phyloP scores from a whole-genome alignment of 2,888 invertebrate genomes.

The Coronaproctus castanopsis region DNA sequence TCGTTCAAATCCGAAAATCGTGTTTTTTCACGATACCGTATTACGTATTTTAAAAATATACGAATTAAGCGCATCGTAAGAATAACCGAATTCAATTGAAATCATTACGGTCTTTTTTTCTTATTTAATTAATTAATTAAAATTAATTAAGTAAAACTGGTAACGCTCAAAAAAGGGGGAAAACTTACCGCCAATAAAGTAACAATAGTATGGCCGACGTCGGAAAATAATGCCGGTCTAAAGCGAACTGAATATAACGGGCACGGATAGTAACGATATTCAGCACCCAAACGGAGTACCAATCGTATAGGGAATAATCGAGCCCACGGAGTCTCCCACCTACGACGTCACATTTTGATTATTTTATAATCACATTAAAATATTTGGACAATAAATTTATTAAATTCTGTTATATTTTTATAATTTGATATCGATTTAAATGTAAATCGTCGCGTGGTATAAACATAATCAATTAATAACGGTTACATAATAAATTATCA shows the following conservation, averaged over 20 bases:
- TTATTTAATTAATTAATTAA: no score
- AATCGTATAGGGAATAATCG: conserved; percentile 54
- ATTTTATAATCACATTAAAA: neutral
- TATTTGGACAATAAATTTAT: neutral
- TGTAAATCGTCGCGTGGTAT: no score
- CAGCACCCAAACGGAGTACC: conserved; percentile 57
- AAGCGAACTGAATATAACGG: conserved; percentile 56
- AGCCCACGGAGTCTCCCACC: conserved; percentile 64
- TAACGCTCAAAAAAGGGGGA: no score
- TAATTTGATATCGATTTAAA: neutral
- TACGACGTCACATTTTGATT: conserved; percentile 18
- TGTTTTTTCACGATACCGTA: no score
- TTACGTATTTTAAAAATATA: no score
- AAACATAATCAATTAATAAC: no score
- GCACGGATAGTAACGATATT: conserved; percentile 68
- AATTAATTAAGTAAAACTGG: no score
- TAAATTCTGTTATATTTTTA: neutral
- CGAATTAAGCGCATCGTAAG: no score
- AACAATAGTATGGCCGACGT: conserved; percentile 73
- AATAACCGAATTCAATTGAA: no score
- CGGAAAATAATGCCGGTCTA: conserved; percentile 58
- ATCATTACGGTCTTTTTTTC: no score
- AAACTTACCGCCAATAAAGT: conserved; percentile 48
- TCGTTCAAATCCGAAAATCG: no score
- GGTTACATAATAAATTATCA: no score